Percentiles rank a stretch among this genome's conserved stretches.
phyloP scores from a whole-genome alignment of 2,113 vertebrate genomes.

The Tachycineta bicolor region DNA sequence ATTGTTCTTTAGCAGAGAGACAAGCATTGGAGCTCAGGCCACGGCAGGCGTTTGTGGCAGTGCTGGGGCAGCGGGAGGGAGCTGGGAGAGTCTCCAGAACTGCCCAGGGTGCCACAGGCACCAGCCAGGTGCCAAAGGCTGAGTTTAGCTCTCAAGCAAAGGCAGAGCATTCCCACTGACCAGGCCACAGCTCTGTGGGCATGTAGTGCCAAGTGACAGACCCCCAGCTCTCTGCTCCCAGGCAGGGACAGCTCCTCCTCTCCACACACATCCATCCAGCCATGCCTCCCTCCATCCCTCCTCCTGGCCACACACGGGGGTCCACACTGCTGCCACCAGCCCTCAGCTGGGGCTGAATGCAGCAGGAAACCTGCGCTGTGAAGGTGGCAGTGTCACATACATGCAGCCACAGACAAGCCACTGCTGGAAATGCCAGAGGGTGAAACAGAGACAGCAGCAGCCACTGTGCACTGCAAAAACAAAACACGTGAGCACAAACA shows the following conservation, averaged over 20 bases:
- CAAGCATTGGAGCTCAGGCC: neutral
- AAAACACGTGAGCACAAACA: neutral
- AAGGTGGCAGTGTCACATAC: neutral
- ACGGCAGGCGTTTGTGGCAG: accelerated
- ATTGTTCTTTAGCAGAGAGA: constrained; percentile 7
- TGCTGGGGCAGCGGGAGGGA: neutral
- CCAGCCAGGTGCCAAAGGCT: neutral
- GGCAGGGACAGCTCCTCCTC: accelerated
- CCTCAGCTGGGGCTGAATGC: no score
- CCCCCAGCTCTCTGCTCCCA: neutral
- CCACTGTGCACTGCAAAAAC: neutral
- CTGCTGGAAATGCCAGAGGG: neutral
- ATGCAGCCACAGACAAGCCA: neutral
- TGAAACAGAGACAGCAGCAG: neutral
- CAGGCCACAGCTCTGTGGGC: neutral
- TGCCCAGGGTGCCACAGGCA: neutral
- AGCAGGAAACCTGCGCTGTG: neutral
- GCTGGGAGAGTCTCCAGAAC: neutral
- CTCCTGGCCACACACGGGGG: accelerated
- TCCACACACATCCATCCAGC: neutral
- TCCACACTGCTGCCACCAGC: accelerated
- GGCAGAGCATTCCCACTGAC: neutral
- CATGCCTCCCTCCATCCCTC: neutral
- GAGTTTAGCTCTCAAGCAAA: neutral
- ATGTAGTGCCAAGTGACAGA: neutral